Conservation (phyloP, 2,113 vertebrate genomes). For the Halcyon senegalensis region DNA sequence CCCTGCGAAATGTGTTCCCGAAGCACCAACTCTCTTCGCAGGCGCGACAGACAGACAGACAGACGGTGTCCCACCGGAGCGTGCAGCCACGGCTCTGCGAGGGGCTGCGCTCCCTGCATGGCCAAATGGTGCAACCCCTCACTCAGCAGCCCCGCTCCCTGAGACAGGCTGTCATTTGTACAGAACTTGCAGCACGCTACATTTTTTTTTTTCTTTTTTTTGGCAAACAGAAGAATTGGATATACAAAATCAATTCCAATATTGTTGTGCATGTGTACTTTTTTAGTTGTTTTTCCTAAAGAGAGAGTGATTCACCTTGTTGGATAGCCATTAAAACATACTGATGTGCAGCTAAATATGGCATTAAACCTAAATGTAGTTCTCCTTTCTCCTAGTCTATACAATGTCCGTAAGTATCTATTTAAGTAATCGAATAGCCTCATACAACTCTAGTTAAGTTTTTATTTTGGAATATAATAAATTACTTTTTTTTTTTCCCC, state of each 20-base stretch:
- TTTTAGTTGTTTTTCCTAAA: background rate
- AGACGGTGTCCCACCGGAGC: background rate
- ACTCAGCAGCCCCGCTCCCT: background rate
- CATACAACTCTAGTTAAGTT: background rate
- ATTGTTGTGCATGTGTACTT: background rate
- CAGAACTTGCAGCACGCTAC: background rate
- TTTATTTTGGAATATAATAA: background rate
- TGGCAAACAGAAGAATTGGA: background rate
- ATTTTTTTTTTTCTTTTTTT: background rate
- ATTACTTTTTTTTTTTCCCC: background rate
- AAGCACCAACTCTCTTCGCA: background rate
- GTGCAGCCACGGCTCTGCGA: background rate
- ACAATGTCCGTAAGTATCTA: background rate
- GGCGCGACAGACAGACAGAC: too few relatives aligned
- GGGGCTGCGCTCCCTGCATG: background rate
- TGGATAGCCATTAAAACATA: background rate
- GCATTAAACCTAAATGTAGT: background rate
- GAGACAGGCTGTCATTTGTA: background rate
- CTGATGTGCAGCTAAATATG: background rate
- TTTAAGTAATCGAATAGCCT: background rate
- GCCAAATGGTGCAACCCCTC: background rate
- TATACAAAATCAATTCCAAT: background rate
- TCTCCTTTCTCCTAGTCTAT: constrained; percentile 4
- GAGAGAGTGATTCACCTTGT: background rate
- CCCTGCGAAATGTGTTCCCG: background rate